Evolutionary conservation across 2,797 vertebrate species (phyloP).

Genomic region (Chiroxiphia lanceolata): DNA sequence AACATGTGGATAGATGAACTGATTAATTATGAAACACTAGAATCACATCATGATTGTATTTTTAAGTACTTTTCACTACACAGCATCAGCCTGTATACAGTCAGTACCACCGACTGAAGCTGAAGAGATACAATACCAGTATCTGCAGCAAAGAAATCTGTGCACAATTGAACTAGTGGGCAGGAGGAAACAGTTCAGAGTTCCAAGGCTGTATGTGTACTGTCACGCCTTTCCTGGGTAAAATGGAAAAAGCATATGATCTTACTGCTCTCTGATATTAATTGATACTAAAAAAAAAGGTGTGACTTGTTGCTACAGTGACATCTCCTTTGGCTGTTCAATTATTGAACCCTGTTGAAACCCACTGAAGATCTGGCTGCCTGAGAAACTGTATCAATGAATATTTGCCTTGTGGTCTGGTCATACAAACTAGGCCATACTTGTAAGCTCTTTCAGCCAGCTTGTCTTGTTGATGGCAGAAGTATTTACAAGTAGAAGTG

Average conservation of each 20-base stretch:
- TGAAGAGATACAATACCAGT: background rate
- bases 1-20: background rate
- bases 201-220: background rate
- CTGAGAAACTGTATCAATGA: background rate
- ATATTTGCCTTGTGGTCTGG: background rate
- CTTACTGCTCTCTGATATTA: background rate
- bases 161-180: background rate
- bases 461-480: background rate
- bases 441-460: background rate
- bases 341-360: background rate
- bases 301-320: background rate
- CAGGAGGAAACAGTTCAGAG: background rate
- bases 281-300: background rate
- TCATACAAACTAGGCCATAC: background rate
- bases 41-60: background rate
- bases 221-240: background rate
- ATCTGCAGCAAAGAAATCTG: background rate
- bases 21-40: background rate
- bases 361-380: background rate
- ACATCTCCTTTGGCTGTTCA: background rate
- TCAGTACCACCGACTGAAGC: background rate
- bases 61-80: background rate
- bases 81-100: background rate
- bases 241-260: background rate
- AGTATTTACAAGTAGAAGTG: background rate